phyloP scores from a whole-genome alignment of 2,888 invertebrate species.

The Ophioninae sp. region DNA sequence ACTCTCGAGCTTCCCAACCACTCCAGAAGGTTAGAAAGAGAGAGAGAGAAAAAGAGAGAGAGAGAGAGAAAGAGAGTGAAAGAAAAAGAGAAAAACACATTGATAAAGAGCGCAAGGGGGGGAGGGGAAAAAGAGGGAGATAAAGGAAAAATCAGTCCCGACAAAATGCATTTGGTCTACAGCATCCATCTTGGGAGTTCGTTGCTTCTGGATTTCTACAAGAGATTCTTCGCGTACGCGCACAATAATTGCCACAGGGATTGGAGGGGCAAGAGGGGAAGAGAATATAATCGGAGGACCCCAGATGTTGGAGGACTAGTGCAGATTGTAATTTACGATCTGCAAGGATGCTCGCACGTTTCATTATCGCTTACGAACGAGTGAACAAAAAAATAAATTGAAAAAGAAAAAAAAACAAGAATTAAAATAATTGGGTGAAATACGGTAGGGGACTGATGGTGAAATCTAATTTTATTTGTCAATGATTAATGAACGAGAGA shows the following conservation, averaged over 20 bases:
- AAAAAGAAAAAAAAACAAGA: neutral
- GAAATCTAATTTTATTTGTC: no score
- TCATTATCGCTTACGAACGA: neutral
- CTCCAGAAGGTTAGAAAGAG: slow-evolving; percentile 29
- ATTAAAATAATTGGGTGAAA: neutral
- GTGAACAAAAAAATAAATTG: neutral
- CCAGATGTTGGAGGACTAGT: slow-evolving; percentile 49
- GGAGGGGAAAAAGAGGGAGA: no score
- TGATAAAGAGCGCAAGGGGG: no score
- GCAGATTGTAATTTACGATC: slow-evolving; percentile 45
- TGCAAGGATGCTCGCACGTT: neutral
- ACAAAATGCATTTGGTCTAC: slow-evolving; percentile 2
- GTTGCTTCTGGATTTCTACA: slow-evolving; percentile 53
- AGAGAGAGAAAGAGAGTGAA: slow-evolving; percentile 21
- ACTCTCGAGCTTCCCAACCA: neutral
- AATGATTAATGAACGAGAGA: no score
- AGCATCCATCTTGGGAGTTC: slow-evolving; percentile 26
- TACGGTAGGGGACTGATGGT: neutral
- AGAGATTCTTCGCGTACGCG: no score
- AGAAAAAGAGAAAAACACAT: no score
- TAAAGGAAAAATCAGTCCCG: slow-evolving; percentile 42
- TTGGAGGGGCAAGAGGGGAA: neutral
- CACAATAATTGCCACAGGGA: slow-evolving; percentile 1
- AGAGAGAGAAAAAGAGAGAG: slow-evolving; percentile 41
- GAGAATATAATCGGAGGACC: slow-evolving; percentile 12